Percentiles rank a stretch among this genome's conserved stretches.
Conservation (phyloP, 2,888 invertebrate species). For the Brachypalpus laphriformis region DNA sequence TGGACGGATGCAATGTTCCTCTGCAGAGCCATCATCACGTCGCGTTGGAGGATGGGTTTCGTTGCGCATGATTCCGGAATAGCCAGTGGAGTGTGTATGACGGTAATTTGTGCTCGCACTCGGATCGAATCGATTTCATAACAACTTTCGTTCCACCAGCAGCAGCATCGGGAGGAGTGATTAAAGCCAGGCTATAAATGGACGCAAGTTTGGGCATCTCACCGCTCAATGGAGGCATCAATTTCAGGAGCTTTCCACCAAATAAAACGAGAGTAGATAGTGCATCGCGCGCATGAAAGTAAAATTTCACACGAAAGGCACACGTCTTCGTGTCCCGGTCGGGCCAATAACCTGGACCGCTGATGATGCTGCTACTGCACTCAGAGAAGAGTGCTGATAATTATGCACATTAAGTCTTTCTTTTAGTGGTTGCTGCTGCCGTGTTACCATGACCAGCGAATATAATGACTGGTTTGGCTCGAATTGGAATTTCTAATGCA, state of each 20-base stretch:
- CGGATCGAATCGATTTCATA: constrained; percentile 68
- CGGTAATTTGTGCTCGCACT: constrained; percentile 52
- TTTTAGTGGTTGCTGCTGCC: constrained; percentile 27
- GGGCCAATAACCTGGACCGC: constrained; percentile 50
- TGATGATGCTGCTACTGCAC: constrained; percentile 24
- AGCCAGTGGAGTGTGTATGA: constrained; percentile 38
- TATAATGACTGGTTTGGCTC: constrained; percentile 33
- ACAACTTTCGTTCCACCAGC: constrained; percentile 67
- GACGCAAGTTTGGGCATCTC: constrained; percentile 46
- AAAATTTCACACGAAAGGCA: constrained; percentile 5
- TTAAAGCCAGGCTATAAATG: constrained; percentile 51
- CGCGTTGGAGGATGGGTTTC: constrained; percentile 34
- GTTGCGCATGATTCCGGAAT: constrained; percentile 67
- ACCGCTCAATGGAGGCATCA: constrained; percentile 16
- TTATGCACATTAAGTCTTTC: constrained; percentile 47
- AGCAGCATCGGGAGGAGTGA: constrained; percentile 13
- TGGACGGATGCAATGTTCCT: constrained; percentile 21
- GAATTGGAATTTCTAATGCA: constrained; percentile 59
- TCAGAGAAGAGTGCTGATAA: constrained; percentile 31
- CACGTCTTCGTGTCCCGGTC: neutral
- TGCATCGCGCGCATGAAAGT: constrained; percentile 26
- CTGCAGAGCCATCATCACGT: constrained; percentile 52
- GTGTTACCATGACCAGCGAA: constrained; percentile 17
- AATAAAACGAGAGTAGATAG: constrained; percentile 40
- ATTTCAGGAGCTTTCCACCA: constrained; percentile 25